Conservation (phyloP, 2,113 vertebrate species). For the Tympanuchus pallidicinctus region DNA sequence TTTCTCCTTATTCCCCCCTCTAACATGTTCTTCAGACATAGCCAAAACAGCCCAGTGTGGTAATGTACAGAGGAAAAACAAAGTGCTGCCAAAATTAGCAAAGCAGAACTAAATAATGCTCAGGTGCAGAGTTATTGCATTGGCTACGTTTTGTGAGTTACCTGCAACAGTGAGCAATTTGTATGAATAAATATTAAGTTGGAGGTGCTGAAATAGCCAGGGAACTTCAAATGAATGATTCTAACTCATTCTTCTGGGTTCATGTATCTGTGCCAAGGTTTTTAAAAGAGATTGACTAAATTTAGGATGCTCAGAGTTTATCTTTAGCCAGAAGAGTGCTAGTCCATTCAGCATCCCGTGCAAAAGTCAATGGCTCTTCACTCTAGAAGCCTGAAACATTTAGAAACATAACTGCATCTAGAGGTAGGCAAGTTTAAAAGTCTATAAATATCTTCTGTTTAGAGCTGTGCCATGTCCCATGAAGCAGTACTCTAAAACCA, state of each 20-base stretch:
- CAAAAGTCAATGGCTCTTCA: background rate
- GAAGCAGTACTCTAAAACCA: background rate
- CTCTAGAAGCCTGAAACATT: background rate
- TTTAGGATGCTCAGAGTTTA: slow-evolving; percentile 13
- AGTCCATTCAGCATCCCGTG: background rate
- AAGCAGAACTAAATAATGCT: slow-evolving; percentile 33
- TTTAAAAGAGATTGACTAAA: slow-evolving; percentile 13
- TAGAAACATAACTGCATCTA: background rate
- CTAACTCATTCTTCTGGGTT: slow-evolving; percentile 1
- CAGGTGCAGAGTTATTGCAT: slow-evolving; percentile 43
- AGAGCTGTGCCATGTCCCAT: background rate
- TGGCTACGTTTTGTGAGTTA: slow-evolving; percentile 38
- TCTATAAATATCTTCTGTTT: background rate
- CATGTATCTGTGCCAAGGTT: background rate
- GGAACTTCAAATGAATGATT: slow-evolving; percentile 5
- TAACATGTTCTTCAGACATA: background rate
- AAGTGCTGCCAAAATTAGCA: background rate
- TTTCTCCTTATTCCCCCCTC: background rate
- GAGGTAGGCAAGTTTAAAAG: background rate
- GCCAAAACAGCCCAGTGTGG: background rate
- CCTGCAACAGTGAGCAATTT: slow-evolving; percentile 38
- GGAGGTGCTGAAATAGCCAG: background rate
- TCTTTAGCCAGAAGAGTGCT: slow-evolving; percentile 15
- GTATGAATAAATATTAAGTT: slow-evolving; percentile 30
- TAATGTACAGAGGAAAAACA: background rate